Percentiles rank a stretch among this genome's conserved stretches.
Evolutionary conservation across 2,888 invertebrate species (phyloP).

Genomic region (Cartodere bifasciata): DNA sequence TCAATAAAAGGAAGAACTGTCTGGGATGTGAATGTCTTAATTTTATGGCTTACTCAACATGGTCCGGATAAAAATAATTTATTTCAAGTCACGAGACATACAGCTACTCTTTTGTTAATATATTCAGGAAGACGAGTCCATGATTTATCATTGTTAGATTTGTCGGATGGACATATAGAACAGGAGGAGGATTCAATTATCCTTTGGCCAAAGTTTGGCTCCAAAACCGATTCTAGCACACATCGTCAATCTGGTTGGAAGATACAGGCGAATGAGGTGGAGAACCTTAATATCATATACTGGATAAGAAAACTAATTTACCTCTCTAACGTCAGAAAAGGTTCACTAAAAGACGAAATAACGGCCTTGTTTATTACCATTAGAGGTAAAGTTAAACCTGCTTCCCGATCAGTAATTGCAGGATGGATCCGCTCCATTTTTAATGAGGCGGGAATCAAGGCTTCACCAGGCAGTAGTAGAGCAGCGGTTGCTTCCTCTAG

Average conservation of each 20-base stretch:
- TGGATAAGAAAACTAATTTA: too few relatives aligned
- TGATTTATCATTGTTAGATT: neutral
- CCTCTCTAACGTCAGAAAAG: too few relatives aligned
- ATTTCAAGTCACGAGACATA: neutral
- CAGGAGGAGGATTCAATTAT: neutral
- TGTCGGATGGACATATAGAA: neutral
- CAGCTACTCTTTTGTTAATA: too few relatives aligned
- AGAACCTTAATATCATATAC: too few relatives aligned
- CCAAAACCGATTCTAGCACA: constrained; percentile 1
- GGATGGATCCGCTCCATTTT: constrained; percentile 6
- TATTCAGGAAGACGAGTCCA: constrained; percentile 1
- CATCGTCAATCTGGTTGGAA: constrained; percentile 1
- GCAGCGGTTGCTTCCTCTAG: constrained; percentile 7
- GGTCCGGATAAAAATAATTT: neutral
- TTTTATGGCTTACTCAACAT: neutral
- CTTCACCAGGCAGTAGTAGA: constrained; percentile 2
- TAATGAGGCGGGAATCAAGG: neutral
- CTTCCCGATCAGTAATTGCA: constrained; percentile 7
- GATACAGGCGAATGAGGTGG: too few relatives aligned
- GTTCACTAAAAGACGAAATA: neutral
- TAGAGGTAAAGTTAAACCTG: constrained; percentile 7
- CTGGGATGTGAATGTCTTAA: neutral
- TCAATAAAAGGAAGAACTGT: neutral
- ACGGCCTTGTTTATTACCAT: constrained; percentile 5
- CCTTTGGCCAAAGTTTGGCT: constrained; percentile 1